Evolutionary conservation across 2,797 vertebrate genomes (phyloP).

Genomic region (Peromyscus melanophrys): DNA sequence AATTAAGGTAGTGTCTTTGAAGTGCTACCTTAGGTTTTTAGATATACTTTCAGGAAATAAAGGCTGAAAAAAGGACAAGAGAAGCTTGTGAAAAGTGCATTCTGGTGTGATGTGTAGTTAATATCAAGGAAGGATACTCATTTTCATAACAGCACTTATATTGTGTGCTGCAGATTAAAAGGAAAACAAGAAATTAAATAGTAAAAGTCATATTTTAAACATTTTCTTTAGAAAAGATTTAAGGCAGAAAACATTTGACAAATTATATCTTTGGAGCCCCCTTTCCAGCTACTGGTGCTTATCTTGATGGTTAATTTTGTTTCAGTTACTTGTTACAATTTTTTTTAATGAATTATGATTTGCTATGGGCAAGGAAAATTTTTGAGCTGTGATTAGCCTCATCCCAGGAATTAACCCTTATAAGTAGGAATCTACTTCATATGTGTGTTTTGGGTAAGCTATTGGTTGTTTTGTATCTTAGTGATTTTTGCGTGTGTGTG

Average conservation of each 20-base stretch:
- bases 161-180: slow-evolving; percentile 8
- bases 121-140: background rate
- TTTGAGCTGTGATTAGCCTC: background rate
- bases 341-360: slow-evolving; percentile 44
- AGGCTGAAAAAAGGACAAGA: background rate
- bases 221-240: slow-evolving; percentile 45
- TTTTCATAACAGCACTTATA: background rate
- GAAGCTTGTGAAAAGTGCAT: background rate
- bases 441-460: slow-evolving; percentile 31
- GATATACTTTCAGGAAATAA: slow-evolving; percentile 15
- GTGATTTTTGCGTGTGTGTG: slow-evolving; percentile 36
- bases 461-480: slow-evolving; percentile 68
- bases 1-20: slow-evolving; percentile 9
- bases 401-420: slow-evolving; percentile 1
- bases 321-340: slow-evolving; percentile 25
- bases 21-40: background rate
- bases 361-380: background rate
- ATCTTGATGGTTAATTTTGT: background rate
- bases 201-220: slow-evolving; percentile 8
- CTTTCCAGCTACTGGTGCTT: background rate
- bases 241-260: slow-evolving; percentile 57
- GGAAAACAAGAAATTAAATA: slow-evolving; percentile 28
- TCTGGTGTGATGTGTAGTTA: background rate
- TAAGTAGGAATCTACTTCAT: background rate
- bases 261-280: background rate